These are phyloP conservation scores for Premnoplex brunnescens DNA, from an alignment of 2,797 vertebrate genomes.

Conservation along the genomic window DNA sequence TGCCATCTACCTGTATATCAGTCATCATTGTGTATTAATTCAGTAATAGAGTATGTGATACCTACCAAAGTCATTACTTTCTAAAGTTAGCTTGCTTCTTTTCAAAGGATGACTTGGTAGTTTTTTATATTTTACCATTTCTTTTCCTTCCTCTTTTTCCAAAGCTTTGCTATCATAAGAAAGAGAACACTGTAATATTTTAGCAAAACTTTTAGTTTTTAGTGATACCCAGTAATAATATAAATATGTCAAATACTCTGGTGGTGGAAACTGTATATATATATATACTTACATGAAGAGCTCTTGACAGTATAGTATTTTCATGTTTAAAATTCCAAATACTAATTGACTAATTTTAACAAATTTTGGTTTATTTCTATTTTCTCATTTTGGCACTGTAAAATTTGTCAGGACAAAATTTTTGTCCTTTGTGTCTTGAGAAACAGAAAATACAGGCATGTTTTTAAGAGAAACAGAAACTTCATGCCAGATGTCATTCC, in stretches of 20 bases:
- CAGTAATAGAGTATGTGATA: background rate
- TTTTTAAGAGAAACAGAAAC: conserved; percentile 45
- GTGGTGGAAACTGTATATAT: background rate
- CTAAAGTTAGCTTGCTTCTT: background rate
- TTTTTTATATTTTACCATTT: background rate
- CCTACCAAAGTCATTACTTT: background rate
- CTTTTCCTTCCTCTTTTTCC: background rate
- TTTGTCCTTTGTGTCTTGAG: background rate
- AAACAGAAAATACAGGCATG: conserved; percentile 24
- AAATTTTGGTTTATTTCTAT: background rate
- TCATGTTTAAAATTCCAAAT: background rate
- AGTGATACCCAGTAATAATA: background rate
- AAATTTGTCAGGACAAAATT: background rate
- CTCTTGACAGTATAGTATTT: background rate
- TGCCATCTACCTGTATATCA: background rate
- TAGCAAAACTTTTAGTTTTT: background rate
- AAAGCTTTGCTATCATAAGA: background rate
- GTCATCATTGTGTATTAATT: background rate
- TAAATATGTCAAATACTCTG: background rate
- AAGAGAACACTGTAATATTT: background rate
- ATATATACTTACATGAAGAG: background rate
- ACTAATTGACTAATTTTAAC: background rate
- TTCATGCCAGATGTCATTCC: conserved; percentile 37
- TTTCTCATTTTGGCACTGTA: background rate
- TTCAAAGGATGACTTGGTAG: background rate